These are phyloP conservation scores for Dromiciops gliroides DNA, from an alignment of 2,113 vertebrate species.

Conservation along the genomic window DNA sequence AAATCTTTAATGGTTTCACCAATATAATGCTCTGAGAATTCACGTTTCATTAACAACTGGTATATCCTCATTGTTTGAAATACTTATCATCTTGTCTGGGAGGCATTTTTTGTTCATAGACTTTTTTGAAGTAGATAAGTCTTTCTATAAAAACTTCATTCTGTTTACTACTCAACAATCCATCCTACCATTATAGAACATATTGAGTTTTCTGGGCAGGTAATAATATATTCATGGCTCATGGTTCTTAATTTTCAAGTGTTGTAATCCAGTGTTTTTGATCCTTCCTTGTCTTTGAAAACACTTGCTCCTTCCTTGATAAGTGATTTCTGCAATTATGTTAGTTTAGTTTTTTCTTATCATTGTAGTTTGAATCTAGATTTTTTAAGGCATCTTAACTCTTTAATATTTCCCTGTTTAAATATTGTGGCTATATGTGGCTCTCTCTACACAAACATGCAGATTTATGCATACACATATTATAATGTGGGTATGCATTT, in stretches of 20 bases:
- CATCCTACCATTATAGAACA: background rate
- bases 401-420: background rate
- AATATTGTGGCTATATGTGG: background rate
- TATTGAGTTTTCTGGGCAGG: background rate
- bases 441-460: background rate
- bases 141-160: background rate
- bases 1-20: background rate
- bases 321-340: background rate
- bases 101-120: background rate
- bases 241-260: background rate
- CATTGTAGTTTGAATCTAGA: background rate
- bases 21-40: background rate
- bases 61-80: background rate
- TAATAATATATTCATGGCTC: background rate
- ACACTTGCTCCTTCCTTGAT: background rate
- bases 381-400: background rate
- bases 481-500: background rate
- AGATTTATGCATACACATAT: background rate
- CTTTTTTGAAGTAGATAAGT: background rate
- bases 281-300: background rate
- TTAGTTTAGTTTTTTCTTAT: background rate
- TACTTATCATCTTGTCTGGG: background rate
- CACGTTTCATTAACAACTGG: background rate
- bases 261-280: background rate
- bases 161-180: background rate